Base-by-base conservation (phyloP, 2,888 invertebrate genomes). In the Drosophila parthenogenetica region DNA sequence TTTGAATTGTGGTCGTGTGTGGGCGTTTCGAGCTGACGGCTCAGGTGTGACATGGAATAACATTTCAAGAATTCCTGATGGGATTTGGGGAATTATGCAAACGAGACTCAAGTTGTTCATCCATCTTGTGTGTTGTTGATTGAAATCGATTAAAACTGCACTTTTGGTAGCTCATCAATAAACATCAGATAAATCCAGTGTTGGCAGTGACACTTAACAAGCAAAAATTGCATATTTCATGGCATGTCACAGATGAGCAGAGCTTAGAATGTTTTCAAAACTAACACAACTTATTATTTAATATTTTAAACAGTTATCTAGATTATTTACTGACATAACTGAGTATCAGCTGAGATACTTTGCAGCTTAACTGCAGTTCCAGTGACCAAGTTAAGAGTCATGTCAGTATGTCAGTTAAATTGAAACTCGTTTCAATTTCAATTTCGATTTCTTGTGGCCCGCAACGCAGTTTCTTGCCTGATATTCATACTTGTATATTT, bases 341-440 rank as follows among this genome's bases (percentile, higher is more conserved):
- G 19, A 35, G 14, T 35, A 46, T 37, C 46, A 46, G 16, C 16
- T 37, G 46, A 19, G 22, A 8, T 43, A 14, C 10, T 54, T 35
- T 11, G 13, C 35, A 35, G 35, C 35, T 35, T 3, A 35, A 35
- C 35, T 35, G 50, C 61, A 74, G 81, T 64, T 63, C 66, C 68
- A 84, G 71, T 81, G 81, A 79, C 87, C 87, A 84, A 84, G 68
- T 83, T 86, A 74, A 51, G 22, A 55, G 49, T 43, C 55, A 53
- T 54, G 57, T 58, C 48, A 68, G 68, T 51, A 19, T 58, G 75
- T 63, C 48, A 54, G 37, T 17, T 39, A 14, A 58, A 62, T 58
- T 53, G 62, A 76, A 85, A 87, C 81, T 87, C 48, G 81, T 87
- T 82, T 85, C 63, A 61, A 72, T 79, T 79, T 66, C 82, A 59